phyloP scores from a whole-genome alignment of 2,113 vertebrate genomes.

The Corydoras sp. region DNA sequence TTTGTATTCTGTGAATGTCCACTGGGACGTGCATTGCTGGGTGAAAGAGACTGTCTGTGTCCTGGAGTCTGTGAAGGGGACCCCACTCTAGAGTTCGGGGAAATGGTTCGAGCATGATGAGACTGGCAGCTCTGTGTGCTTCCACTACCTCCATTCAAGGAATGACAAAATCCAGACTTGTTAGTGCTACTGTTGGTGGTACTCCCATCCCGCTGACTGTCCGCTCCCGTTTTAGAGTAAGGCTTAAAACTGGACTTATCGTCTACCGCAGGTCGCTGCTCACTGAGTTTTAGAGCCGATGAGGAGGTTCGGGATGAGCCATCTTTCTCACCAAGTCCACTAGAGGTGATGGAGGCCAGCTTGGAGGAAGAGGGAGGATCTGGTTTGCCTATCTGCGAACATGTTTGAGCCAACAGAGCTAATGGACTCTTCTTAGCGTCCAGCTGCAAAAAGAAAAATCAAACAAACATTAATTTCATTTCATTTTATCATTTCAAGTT shows the following conservation, averaged over 20 bases:
- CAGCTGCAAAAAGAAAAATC: constrained; percentile 64
- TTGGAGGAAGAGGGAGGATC: constrained; percentile 88
- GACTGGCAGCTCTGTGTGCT: constrained; percentile 63
- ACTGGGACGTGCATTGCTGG: constrained; percentile 36
- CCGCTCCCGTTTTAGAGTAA: constrained; percentile 75
- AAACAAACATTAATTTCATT: not conserved
- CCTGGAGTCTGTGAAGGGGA: constrained; percentile 69
- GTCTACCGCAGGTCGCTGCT: constrained; percentile 65
- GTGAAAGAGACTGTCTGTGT: constrained; percentile 56
- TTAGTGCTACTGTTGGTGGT: constrained; percentile 53
- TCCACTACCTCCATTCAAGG: constrained; percentile 54
- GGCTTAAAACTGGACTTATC: constrained; percentile 96
- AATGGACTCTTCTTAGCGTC: constrained; percentile 94
- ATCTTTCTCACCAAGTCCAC: constrained; percentile 80
- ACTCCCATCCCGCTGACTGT: constrained; percentile 72
- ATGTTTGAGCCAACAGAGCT: constrained; percentile 89
- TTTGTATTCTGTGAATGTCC: constrained; percentile 54
- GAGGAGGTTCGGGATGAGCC: constrained; percentile 55
- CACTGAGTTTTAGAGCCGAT: constrained; percentile 62
- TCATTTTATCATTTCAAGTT: no score
- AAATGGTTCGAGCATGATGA: constrained; percentile 68
- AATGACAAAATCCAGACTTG: constrained; percentile 83
- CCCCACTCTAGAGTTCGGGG: constrained; percentile 65
- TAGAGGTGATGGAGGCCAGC: constrained; percentile 69
- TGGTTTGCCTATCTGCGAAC: constrained; percentile 91